Conservation (phyloP, 2,113 vertebrate genomes). For the Phrynosoma platyrhinos region DNA sequence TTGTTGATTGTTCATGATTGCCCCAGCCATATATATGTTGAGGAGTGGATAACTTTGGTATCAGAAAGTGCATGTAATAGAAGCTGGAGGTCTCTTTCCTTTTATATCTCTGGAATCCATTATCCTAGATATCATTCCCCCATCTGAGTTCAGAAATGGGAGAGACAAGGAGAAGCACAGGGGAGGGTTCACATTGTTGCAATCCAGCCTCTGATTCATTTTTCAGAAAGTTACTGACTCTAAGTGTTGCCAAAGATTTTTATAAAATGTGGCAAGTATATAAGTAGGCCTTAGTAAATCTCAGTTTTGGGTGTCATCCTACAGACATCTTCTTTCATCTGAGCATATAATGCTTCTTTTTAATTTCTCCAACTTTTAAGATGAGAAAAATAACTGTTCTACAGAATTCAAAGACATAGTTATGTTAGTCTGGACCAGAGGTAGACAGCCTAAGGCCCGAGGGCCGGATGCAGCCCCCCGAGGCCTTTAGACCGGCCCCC, state of each 20-base stretch:
- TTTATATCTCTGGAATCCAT: neutral
- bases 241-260: neutral
- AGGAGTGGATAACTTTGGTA: neutral
- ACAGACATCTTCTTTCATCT: neutral
- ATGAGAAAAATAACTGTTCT: neutral
- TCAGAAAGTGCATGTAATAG: neutral
- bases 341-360: neutral
- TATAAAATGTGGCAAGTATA: neutral
- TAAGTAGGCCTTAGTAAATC: neutral
- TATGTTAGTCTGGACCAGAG: too few relatives aligned
- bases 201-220: neutral
- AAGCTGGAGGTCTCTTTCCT: neutral
- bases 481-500: too few relatives aligned
- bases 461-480: too few relatives aligned
- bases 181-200: too few relatives aligned
- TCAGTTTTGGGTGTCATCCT: neutral
- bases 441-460: too few relatives aligned
- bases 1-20: neutral
- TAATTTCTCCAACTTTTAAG: neutral
- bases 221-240: neutral
- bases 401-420: too few relatives aligned
- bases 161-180: too few relatives aligned
- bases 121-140: too few relatives aligned
- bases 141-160: neutral
- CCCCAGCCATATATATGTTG: neutral